Percentiles rank a stretch among this genome's conserved stretches.
Conservation (phyloP, 2,797 vertebrate genomes). For the Notolabrus celidotus region DNA sequence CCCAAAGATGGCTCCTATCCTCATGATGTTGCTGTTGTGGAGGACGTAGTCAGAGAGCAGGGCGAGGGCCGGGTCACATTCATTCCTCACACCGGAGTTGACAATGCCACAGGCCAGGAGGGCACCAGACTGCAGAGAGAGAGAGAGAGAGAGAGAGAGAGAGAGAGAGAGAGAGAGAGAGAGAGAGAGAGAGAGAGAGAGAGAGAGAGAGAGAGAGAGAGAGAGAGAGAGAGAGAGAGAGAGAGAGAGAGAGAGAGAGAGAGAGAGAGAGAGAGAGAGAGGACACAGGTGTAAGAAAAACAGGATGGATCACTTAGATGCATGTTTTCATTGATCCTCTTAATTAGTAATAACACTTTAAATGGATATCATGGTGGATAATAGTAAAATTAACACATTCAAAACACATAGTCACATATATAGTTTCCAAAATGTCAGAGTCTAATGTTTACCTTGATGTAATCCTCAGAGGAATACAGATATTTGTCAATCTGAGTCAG, state of each 20-base stretch:
- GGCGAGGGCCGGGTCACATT: constrained; percentile 97
- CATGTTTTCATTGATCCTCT: neutral
- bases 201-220: constrained; percentile 37
- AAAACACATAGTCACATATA: no score
- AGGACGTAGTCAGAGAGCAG: constrained; percentile 97
- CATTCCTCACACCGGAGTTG: constrained; percentile 97
- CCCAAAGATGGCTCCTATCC: constrained; percentile 99
- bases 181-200: constrained; percentile 6
- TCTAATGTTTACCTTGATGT: constrained; percentile 91
- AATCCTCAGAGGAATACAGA: constrained; percentile 98
- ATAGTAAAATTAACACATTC: neutral
- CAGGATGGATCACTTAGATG: neutral
- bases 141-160: constrained; percentile 3
- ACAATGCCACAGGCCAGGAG: constrained; percentile 97
- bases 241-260: constrained; percentile 50
- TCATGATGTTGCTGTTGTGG: constrained; percentile 98
- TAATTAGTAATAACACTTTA: neutral
- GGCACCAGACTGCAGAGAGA: constrained; percentile 91
- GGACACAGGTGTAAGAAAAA: neutral
- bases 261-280: constrained; percentile 42
- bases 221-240: constrained; percentile 55
- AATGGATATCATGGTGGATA: neutral
- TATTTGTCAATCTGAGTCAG: constrained; percentile 99
- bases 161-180: constrained; percentile 10
- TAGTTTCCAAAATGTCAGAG: no score